Conservation (phyloP, 2,888 invertebrate genomes). For the Argyresthia albistria region DNA sequence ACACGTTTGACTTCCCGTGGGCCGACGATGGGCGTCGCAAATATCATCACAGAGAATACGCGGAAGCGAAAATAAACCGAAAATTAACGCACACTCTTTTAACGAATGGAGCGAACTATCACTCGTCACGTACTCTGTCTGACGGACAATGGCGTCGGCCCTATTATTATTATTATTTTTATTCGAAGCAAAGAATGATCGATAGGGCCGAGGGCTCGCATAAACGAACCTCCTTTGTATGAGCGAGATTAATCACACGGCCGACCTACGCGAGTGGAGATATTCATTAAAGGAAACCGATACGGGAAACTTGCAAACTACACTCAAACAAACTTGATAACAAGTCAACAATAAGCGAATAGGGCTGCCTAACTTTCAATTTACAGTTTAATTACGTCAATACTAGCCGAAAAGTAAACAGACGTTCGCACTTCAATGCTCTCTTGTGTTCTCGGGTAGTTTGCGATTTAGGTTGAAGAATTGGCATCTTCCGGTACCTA, state of each 20-base stretch:
- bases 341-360: slow-evolving; percentile 2
- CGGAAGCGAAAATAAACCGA: neutral
- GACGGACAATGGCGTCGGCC: slow-evolving; percentile 54
- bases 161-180: slow-evolving; percentile 61
- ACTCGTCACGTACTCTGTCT: slow-evolving; percentile 49
- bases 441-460: neutral
- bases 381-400: slow-evolving; percentile 1
- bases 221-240: slow-evolving; percentile 60
- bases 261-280: slow-evolving; percentile 36
- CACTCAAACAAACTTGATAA: slow-evolving; percentile 1
- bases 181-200: slow-evolving; percentile 62
- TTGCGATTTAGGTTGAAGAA: neutral
- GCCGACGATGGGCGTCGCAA: too few relatives aligned
- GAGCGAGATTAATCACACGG: slow-evolving; percentile 62
- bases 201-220: slow-evolving; percentile 49
- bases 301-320: slow-evolving; percentile 22
- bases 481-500: slow-evolving; percentile 1
- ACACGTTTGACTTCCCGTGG: too few relatives aligned
- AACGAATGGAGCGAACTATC: slow-evolving; percentile 31
- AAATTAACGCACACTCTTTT: slow-evolving; percentile 3
- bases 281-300: slow-evolving; percentile 49
- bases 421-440: neutral
- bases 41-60: neutral
- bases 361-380: neutral
- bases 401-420: neutral